Conservation (phyloP, 2,888 invertebrate genomes). For the Malacosoma neustria region DNA sequence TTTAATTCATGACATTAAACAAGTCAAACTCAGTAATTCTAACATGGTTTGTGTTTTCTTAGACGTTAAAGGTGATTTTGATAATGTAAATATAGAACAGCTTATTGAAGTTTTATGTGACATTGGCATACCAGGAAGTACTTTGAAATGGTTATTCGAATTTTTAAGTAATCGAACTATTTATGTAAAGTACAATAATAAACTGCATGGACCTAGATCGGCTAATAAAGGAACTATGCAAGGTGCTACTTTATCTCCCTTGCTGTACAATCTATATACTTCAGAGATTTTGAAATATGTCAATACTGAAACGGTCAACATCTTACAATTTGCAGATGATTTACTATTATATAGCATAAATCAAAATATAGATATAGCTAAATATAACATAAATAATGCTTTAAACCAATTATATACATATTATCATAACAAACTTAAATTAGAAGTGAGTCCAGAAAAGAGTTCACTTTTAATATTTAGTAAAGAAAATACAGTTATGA, state of each 20-base stretch:
- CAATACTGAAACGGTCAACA: no score
- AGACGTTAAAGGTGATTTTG: conserved; percentile 1
- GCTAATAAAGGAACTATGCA: conserved; percentile 2
- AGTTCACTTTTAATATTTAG: conserved; percentile 1
- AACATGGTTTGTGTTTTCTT: conserved; percentile 1
- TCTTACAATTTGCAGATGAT: no score
- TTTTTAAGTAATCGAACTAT: not conserved
- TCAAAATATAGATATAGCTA: not conserved
- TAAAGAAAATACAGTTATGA: not conserved
- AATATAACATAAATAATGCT: no score
- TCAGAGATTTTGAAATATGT: no score
- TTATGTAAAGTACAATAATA: conserved; percentile 1
- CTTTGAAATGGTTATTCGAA: conserved; percentile 1
- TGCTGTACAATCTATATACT: not conserved
- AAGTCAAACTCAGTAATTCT: conserved; percentile 2
- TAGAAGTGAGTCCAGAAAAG: not conserved
- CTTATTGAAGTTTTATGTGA: not conserved
- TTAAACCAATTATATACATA: not conserved
- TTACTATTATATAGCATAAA: no score
- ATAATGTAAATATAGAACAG: not conserved
- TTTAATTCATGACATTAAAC: conserved; percentile 3
- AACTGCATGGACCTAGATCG: conserved; percentile 1
- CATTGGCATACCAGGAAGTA: not conserved
- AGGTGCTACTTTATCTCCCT: conserved; percentile 1
- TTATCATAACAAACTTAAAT: not conserved